Evolutionary conservation across 2,797 vertebrate genomes (phyloP), one percentile per base, ranked within the genome.

Genomic region (Rhyacichthys aspro): DNA sequence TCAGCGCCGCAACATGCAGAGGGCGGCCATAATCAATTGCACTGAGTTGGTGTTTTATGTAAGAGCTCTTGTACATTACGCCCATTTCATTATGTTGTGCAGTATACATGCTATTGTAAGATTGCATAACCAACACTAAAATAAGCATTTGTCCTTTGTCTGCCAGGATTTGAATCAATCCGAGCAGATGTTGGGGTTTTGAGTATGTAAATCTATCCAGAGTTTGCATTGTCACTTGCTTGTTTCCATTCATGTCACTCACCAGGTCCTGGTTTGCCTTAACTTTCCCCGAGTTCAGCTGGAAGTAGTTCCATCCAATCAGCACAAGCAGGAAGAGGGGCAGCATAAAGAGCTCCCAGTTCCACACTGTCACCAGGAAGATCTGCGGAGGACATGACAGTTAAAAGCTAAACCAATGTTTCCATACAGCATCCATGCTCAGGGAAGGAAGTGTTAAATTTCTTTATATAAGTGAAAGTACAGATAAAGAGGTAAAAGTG

Each of bases 341-440:
- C 77, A 98, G 78, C 96, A 99, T 99, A 88, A 96, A 99, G 65
- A 96, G 91, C 56, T 99, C 98, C 83, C 96, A 94, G 9, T 94
- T 86, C 96, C 95, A 99, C 65, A 99, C 94, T 0, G 94, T 94
- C 86, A 95, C 80, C 57, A 99, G 78, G 81, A 98, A 99, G 23
- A 97, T 92, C 98, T 99, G 88, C 83, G 87, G 45, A 85, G 66
- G 53, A 79, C 70, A 79, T 59, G 81, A 88, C 74, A 83, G 72
- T 46, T 63, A 68, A 63, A 63, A 11, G 71, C 70, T 81, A 67
- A 74, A 55, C 76, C 61, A 69, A 74, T 82, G 76, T 76, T 37
- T 55, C 57, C 52, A 32, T 46, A 67, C 67, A 63, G 61, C 57
- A 41, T 44, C 46, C 23, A 2, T 28, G 7, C 23, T 28, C 4